phyloP scores from a whole-genome alignment of 2,888 invertebrate species.

The Campaea margaritaria region DNA sequence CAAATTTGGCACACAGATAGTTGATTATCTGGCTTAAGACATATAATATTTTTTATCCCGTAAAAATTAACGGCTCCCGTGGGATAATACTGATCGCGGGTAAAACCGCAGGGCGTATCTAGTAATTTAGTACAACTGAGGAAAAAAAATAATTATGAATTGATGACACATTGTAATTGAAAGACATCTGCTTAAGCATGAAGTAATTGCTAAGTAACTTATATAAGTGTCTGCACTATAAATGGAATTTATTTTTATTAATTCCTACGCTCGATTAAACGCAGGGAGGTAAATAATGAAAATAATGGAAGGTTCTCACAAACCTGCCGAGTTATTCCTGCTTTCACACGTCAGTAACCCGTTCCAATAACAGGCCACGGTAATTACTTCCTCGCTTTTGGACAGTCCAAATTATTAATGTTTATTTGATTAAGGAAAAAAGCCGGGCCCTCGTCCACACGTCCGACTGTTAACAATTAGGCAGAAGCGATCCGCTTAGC shows the following conservation, averaged over 20 bases:
- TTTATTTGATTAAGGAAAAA: conserved; percentile 71
- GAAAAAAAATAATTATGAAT: no score
- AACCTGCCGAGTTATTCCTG: conserved; percentile 21
- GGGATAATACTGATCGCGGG: no score
- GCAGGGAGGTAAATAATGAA: neutral
- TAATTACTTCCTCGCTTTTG: conserved; percentile 57
- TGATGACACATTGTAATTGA: no score
- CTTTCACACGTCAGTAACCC: conserved; percentile 53
- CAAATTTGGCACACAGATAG: no score
- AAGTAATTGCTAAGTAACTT: no score
- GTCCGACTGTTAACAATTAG: conserved; percentile 64
- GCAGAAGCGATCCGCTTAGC: conserved; percentile 70
- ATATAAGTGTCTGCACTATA: neutral
- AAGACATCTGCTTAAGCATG: no score
- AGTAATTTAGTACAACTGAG: no score
- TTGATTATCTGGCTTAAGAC: no score
- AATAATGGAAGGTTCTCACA: conserved; percentile 11
- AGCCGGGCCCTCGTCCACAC: conserved; percentile 13
- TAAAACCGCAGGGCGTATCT: no score
- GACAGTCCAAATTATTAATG: conserved; percentile 63
- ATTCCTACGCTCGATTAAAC: conserved; percentile 10
- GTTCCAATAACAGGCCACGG: conserved; percentile 56
- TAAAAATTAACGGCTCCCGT: no score
- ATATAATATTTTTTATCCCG: no score
- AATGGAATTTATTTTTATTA: neutral